These are phyloP conservation scores for Chymomyza caudatula DNA, from an alignment of 2,888 invertebrate genomes.

Conservation along the genomic window DNA sequence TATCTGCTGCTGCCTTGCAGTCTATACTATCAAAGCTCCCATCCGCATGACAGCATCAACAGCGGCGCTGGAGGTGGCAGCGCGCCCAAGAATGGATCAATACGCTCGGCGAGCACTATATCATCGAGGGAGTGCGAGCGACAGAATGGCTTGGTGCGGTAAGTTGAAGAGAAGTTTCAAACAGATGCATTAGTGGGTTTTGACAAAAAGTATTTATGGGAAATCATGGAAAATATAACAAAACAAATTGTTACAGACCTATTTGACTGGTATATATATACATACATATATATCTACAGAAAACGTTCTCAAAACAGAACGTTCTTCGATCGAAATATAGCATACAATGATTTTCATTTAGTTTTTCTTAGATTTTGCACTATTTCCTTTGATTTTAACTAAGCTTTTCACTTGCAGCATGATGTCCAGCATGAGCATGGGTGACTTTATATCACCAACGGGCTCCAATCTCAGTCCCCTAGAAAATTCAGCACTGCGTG, in stretches of 20 bases:
- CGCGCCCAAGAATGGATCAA: slow-evolving; percentile 79
- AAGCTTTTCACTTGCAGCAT: slow-evolving; percentile 58
- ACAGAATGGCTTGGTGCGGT: slow-evolving; percentile 79
- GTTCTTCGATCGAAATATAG: too few relatives aligned
- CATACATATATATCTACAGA: too few relatives aligned
- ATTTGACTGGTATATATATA: too few relatives aligned
- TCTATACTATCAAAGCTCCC: slow-evolving; percentile 78
- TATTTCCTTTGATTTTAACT: neutral
- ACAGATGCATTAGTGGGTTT: too few relatives aligned
- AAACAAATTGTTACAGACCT: too few relatives aligned
- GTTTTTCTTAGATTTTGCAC: too few relatives aligned
- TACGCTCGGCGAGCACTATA: slow-evolving; percentile 82
- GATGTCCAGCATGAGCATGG: slow-evolving; percentile 79
- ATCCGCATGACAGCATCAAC: slow-evolving; percentile 74
- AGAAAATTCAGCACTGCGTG: slow-evolving; percentile 79
- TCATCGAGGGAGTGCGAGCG: slow-evolving; percentile 80
- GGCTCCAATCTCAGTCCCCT: slow-evolving; percentile 77
- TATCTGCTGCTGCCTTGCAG: slow-evolving; percentile 51
- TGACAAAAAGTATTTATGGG: too few relatives aligned
- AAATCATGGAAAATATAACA: too few relatives aligned
- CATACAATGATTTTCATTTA: too few relatives aligned
- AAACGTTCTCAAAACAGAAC: too few relatives aligned
- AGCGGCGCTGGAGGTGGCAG: slow-evolving; percentile 32
- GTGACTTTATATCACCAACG: slow-evolving; percentile 78
- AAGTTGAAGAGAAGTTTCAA: slow-evolving; percentile 42